Base-by-base conservation (phyloP, 37 sponge, comb jelly and placozoan species). In the Tethya wilhelma region DNA sequence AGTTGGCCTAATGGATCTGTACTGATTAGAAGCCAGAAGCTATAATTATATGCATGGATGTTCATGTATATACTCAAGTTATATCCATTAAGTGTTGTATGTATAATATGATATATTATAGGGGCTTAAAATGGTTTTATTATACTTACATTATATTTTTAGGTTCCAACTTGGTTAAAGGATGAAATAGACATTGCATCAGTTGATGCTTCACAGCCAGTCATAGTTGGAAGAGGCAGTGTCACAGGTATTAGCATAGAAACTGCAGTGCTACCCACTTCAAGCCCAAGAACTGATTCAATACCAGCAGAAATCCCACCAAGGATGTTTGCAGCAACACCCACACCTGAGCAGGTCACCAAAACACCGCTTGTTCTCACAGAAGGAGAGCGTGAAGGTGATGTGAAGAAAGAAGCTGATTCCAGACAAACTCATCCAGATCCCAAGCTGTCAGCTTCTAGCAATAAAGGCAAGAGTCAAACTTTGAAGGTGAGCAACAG, bases 91-190 rank as follows among this genome's bases (percentile, higher is more conserved):
- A n/a, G n/a, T n/a, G n/a, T n/a, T n/a, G n/a, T n/a, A n/a, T n/a
- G n/a, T n/a, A n/a, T n/a, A n/a, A n/a, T n/a, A n/a, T n/a, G n/a
- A n/a, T n/a, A n/a, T n/a, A n/a, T n/a, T n/a, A n/a, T n/a, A n/a
- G n/a, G n/a, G 53, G 14, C 53, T 19, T 49, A 49, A 14, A 20
- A 17, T 0, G 31, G 23, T 29, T 34, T 28, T 28, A 44, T 9
- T 34, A 12, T 28, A 31, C 2, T 53, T 14, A 4, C 12, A 11
- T n/a, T 0, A 3, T 40, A 17, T 56, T 40, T 37, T 1, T 42
- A 84, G 84, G 73, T 84, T 56, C 84, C 84, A 3, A 66, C 75
- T 1, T 84, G 84, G 84, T 34, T 84, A 23, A 30, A 44, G 44
- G 37, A 74, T 2, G 84, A 84, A 22, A 7, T 75, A 19, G 76